These are phyloP conservation scores for Dascyllus trimaculatus DNA, from an alignment of 2,113 vertebrate genomes.

Conservation along the genomic window DNA sequence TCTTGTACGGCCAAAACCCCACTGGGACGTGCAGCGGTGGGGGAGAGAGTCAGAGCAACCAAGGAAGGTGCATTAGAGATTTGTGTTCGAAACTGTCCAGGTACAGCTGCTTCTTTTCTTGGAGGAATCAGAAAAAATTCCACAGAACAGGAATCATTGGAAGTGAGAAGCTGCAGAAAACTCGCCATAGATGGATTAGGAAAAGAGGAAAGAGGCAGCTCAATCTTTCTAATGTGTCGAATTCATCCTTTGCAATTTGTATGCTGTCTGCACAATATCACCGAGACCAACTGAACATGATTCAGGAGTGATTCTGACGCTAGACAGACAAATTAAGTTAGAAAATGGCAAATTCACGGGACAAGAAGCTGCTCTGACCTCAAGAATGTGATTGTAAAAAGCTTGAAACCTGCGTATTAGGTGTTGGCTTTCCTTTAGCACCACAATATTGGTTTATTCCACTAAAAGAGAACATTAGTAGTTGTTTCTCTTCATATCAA, in stretches of 20 bases:
- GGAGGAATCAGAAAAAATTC: slow-evolving; percentile 18
- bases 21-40: slow-evolving; percentile 17
- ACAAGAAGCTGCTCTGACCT: neutral
- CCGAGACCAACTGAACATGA: neutral
- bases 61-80: slow-evolving; percentile 9
- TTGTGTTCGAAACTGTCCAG: slow-evolving; percentile 16
- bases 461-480: too few relatives aligned
- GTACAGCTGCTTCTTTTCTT: neutral
- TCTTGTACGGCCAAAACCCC: slow-evolving; percentile 38
- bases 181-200: too few relatives aligned
- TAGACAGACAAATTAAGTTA: neutral
- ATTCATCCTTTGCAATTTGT: neutral
- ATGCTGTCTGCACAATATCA: neutral
- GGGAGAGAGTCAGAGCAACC: neutral
- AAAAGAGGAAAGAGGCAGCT: neutral
- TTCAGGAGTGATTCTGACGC: too few relatives aligned
- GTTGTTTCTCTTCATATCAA: neutral
- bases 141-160: slow-evolving; percentile 6
- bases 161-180: neutral
- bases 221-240: neutral
- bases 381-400: neutral
- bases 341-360: neutral
- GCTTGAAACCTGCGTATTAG: too few relatives aligned
- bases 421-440: too few relatives aligned
- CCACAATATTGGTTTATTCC: too few relatives aligned